These are phyloP conservation scores for Sphinx pinastri DNA, from an alignment of 2,888 invertebrate species.

Conservation along the genomic window DNA sequence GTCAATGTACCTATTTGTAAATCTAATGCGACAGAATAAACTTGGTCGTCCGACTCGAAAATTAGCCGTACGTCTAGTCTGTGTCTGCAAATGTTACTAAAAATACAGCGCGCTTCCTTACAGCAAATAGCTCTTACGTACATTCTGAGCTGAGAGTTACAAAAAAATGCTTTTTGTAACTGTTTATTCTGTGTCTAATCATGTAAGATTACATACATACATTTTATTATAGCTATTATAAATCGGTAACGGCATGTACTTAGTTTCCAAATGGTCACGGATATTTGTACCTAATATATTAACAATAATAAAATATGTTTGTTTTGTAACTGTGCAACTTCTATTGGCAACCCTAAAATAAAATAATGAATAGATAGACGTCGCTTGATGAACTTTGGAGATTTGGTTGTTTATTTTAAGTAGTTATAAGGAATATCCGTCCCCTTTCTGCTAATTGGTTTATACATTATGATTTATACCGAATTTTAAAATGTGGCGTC, in stretches of 20 bases:
- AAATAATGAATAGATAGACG: too few species aligned
- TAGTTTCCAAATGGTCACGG: background rate
- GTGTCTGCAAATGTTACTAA: constrained; percentile 49
- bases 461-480: too few species aligned
- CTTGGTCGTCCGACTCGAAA: constrained; percentile 18
- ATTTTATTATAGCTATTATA: background rate
- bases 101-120: constrained; percentile 41
- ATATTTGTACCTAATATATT: background rate
- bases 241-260: background rate
- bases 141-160: constrained; percentile 12
- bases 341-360: too few species aligned
- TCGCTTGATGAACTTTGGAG: too few species aligned
- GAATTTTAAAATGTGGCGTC: too few species aligned
- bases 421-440: too few species aligned
- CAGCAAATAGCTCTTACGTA: constrained; percentile 17
- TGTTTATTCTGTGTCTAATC: background rate
- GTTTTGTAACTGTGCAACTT: too few species aligned
- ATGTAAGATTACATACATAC: background rate
- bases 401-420: too few species aligned
- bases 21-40: constrained; percentile 15
- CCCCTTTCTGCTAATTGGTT: too few species aligned
- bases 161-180: constrained; percentile 9
- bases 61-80: constrained; percentile 41
- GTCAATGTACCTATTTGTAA: constrained; percentile 27
- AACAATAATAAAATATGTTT: background rate